Conservation (phyloP, 2,113 vertebrate genomes). For the Nycticebus coucang region DNA sequence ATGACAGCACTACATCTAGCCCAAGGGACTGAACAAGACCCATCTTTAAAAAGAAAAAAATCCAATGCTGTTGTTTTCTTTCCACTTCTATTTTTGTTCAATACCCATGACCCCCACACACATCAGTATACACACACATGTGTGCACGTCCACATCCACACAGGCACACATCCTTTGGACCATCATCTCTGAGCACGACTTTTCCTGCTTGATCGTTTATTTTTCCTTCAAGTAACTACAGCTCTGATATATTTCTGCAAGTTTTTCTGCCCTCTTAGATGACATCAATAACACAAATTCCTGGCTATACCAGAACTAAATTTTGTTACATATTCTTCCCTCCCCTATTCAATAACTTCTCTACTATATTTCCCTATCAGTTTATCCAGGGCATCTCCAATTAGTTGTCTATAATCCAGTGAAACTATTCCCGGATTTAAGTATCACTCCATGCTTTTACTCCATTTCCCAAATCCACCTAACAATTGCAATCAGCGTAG, state of each 20-base stretch:
- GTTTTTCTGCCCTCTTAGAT: neutral
- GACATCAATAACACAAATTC: constrained; percentile 19
- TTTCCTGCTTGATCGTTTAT: neutral
- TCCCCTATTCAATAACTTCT: neutral
- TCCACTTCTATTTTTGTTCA: neutral
- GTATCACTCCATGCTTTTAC: neutral
- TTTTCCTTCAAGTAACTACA: constrained; percentile 16
- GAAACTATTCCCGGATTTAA: neutral
- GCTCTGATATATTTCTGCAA: neutral
- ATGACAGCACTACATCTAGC: too few relatives aligned
- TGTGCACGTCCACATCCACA: neutral
- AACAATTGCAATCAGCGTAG: too few relatives aligned
- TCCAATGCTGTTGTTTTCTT: neutral
- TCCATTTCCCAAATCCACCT: neutral
- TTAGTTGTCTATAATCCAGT: neutral
- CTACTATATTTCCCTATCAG: neutral
- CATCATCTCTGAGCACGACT: neutral
- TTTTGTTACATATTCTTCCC: constrained; percentile 11
- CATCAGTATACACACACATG: neutral
- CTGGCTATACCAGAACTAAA: constrained; percentile 22
- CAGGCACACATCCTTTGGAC: neutral
- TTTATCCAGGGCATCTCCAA: constrained; percentile 31
- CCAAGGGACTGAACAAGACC: too few relatives aligned
- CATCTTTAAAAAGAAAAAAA: neutral
- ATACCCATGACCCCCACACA: neutral